A percentile compares a stretch with the other conserved stretches of the same genome.
Evolutionary conservation across 2,797 vertebrate species (phyloP).

Genomic region (Thripadectes ignobilis): DNA sequence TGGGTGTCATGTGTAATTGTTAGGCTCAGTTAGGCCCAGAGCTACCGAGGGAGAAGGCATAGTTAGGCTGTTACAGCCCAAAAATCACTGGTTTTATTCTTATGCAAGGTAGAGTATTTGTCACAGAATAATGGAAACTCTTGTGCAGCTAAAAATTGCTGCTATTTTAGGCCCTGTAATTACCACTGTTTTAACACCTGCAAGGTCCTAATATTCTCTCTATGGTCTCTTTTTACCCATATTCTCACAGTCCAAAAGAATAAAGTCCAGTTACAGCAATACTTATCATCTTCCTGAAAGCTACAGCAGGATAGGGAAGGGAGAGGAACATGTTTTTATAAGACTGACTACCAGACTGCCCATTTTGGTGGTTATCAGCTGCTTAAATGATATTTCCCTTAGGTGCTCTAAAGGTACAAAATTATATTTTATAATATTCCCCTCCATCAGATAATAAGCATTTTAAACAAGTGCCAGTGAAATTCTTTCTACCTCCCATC

Average conservation of each 20-base stretch:
- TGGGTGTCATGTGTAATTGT: not conserved
- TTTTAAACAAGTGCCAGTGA: not conserved
- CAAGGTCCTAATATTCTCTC: not conserved
- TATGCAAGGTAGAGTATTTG: not conserved
- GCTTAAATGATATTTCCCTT: not conserved
- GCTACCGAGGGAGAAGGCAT: not conserved
- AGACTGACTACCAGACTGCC: not conserved
- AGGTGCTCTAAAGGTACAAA: not conserved
- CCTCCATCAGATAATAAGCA: not conserved
- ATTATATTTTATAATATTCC: not conserved
- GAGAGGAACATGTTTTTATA: fast-evolving
- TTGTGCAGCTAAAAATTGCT: not conserved
- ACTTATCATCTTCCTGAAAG: not conserved
- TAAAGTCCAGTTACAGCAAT: not conserved
- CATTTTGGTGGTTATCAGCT: not conserved
- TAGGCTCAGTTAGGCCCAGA: not conserved
- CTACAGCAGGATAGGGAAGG: not conserved
- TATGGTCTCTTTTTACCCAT: not conserved
- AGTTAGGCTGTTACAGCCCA: not conserved
- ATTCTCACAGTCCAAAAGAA: not conserved
- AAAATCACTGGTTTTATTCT: not conserved
- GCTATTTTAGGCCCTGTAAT: not conserved
- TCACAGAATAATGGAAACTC: not conserved
- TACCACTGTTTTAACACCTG: not conserved
- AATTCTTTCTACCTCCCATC: not conserved